A percentile compares a stretch with the other conserved stretches of the same genome.
phyloP scores from a whole-genome alignment of 2,888 invertebrate genomes.

The Corythucha ciliata region DNA sequence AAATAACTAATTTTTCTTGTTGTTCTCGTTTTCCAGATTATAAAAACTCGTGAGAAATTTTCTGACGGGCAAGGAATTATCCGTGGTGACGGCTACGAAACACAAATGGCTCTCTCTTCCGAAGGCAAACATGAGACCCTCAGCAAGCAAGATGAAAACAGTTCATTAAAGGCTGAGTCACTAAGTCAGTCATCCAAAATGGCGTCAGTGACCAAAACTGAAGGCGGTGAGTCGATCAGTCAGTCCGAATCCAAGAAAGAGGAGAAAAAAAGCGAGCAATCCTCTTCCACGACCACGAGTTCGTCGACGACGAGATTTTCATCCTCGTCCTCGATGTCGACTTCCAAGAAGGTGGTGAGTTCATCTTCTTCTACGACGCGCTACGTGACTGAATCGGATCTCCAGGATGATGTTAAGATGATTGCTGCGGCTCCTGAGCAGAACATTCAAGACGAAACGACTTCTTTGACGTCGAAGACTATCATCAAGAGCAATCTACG shows the following conservation, averaged over 20 bases:
- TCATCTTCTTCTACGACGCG: no score
- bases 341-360: constrained; percentile 22
- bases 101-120: constrained; percentile 20
- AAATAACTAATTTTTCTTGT: no score
- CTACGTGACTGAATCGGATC: no score
- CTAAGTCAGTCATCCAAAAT: constrained; percentile 23
- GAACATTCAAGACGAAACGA: no score
- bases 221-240: constrained; percentile 24
- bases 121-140: constrained; percentile 27
- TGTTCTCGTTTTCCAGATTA: no score
- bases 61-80: constrained; percentile 23
- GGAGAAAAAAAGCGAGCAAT: constrained; percentile 24
- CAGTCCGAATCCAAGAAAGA: constrained; percentile 23
- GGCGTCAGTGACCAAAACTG: constrained; percentile 28
- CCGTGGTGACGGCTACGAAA: constrained; percentile 25
- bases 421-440: no score
- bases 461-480: no score
- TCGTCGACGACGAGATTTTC: constrained; percentile 25
- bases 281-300: constrained; percentile 23
- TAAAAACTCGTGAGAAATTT: constrained; percentile 9
- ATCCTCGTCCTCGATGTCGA: constrained; percentile 27
- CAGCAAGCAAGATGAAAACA: constrained; percentile 26
- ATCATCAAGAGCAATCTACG: no score
- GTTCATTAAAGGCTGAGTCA: constrained; percentile 24
- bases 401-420: no score